A percentile compares a stretch with the other conserved stretches of the same genome.
phyloP scores from a whole-genome alignment of 2,888 invertebrate species.

The Torymus auratus region DNA sequence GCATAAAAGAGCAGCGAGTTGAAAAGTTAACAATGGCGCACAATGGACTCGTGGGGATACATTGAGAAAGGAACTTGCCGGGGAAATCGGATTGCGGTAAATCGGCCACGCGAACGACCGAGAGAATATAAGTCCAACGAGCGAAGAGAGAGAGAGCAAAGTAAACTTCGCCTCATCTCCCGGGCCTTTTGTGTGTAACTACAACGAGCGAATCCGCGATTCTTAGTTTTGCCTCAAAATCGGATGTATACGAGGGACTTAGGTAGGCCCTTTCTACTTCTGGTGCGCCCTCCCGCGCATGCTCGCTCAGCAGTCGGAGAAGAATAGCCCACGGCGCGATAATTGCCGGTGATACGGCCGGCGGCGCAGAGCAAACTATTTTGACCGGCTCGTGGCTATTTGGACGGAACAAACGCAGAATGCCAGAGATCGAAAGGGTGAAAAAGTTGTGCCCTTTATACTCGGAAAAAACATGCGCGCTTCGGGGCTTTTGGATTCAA shows the following conservation, averaged over 20 bases:
- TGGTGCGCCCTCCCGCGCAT: too few relatives aligned
- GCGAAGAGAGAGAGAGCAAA: not conserved
- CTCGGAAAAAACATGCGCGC: too few relatives aligned
- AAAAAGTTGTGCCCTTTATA: not conserved
- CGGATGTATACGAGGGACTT: not conserved
- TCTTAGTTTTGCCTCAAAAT: conserved; percentile 8
- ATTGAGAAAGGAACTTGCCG: conserved; percentile 26
- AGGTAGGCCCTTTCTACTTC: not conserved
- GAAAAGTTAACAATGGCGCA: conserved; percentile 47
- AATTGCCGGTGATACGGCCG: too few relatives aligned
- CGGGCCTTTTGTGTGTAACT: conserved; percentile 9
- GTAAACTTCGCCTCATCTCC: conserved; percentile 20
- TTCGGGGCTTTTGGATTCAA: too few relatives aligned
- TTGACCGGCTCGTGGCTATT: too few relatives aligned
- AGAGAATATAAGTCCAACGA: conserved; percentile 19
- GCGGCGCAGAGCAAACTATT: too few relatives aligned
- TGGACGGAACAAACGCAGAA: too few relatives aligned
- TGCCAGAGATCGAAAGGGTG: too few relatives aligned
- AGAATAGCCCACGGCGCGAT: too few relatives aligned
- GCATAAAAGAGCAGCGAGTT: conserved; percentile 33
- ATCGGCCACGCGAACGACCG: conserved; percentile 41
- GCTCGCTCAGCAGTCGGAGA: too few relatives aligned
- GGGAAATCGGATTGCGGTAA: conserved; percentile 46
- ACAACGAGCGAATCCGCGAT: conserved; percentile 8
- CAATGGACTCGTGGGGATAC: conserved; percentile 35